These are phyloP conservation scores for Bolborhynchus lineola DNA, from an alignment of 2,113 vertebrate genomes.

Conservation along the genomic window DNA sequence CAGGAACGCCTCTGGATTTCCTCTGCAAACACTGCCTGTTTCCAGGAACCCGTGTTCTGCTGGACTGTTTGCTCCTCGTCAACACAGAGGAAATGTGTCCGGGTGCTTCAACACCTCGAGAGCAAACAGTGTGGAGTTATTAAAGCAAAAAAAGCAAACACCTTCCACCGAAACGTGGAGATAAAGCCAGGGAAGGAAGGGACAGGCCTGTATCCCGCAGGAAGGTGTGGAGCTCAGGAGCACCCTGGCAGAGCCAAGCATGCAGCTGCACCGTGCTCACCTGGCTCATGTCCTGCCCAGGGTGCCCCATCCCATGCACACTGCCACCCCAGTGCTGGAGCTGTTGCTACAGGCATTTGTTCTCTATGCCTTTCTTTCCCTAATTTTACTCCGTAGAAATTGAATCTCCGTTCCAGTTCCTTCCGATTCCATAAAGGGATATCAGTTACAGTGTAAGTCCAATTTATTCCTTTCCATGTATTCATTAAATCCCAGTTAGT, in stretches of 20 bases:
- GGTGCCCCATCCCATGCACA: background rate
- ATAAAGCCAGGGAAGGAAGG: background rate
- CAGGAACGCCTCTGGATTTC: background rate
- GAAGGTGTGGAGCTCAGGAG: background rate
- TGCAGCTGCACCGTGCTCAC: background rate
- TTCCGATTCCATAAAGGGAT: background rate
- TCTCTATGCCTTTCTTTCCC: background rate
- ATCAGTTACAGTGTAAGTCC: background rate
- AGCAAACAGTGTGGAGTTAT: background rate
- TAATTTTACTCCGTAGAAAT: background rate
- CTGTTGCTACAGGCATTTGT: background rate
- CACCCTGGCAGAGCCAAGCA: background rate
- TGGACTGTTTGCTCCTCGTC: conserved; percentile 26
- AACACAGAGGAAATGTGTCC: background rate
- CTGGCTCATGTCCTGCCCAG: accelerated
- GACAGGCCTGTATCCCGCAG: accelerated
- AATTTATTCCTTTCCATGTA: background rate
- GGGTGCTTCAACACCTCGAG: background rate
- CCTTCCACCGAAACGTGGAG: background rate
- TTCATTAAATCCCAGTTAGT: conserved; percentile 23
- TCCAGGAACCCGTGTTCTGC: background rate
- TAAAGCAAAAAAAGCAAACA: conserved; percentile 20
- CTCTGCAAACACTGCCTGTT: background rate
- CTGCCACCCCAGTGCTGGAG: background rate
- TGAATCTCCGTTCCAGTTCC: background rate